These are phyloP conservation scores for Oryzaephilus surinamensis DNA, from an alignment of 1,140 invertebrate genomes.

Conservation along the genomic window DNA sequence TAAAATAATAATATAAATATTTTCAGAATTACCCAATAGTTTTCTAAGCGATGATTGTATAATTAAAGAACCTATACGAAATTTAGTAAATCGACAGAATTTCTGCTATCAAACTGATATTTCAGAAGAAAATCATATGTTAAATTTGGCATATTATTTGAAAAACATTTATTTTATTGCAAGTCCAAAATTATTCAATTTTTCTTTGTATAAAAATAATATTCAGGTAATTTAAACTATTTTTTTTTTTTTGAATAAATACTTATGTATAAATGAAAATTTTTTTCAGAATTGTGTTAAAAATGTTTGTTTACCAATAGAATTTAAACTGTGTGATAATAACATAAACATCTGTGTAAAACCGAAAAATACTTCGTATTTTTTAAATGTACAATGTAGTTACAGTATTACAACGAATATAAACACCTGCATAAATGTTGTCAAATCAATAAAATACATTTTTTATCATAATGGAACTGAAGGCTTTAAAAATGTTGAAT, in stretches of 20 bases:
- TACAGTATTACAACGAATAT: conserved; percentile 10
- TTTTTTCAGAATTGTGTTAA: conserved; percentile 10
- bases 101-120: conserved; percentile 37
- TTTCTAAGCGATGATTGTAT: conserved; percentile 37
- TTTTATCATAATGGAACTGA: conserved; percentile 47
- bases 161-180: conserved; percentile 16
- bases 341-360: conserved; percentile 24
- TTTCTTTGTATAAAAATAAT: conserved; percentile 6
- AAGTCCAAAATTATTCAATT: conserved; percentile 14
- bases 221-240: conserved; percentile 6
- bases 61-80: conserved; percentile 35
- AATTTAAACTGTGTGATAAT: conserved; percentile 36
- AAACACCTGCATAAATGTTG: conserved; percentile 26
- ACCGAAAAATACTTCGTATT: conserved; percentile 18
- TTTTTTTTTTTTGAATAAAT: not conserved
- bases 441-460: conserved; percentile 40
- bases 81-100: conserved; percentile 36
- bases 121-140: conserved; percentile 30
- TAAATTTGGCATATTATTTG: conserved; percentile 32
- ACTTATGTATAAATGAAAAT: not conserved
- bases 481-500: conserved; percentile 39
- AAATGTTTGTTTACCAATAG: conserved; percentile 39
- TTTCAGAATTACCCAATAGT: conserved; percentile 37
- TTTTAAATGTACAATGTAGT: too few relatives aligned
- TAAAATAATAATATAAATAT: conserved; percentile 12